Evolutionary conservation across 2,888 invertebrate species (phyloP), one percentile per base, ranked within the genome.

Genomic region (Anticlea derivata): DNA sequence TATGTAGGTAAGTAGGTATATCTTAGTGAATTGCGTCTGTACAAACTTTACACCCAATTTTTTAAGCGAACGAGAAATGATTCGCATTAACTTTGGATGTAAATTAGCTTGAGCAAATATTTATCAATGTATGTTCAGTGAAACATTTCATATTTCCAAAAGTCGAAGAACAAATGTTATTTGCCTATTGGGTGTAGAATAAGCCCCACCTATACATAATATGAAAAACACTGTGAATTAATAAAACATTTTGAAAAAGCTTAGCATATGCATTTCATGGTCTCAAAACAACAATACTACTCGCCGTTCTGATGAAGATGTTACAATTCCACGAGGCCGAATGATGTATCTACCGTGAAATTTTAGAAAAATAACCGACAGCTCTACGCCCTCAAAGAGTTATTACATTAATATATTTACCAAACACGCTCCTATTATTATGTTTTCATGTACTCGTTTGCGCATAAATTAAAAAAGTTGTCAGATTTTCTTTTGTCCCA

Each of bases 341-440:
- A 79, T 87, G 86, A 88, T 82, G 80, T 75, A 86, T 82, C 67
- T 75, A 85, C 85, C 90, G 87, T 90, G 89, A 90, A 89, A 90
- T 90, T 87, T 86, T 79, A 70, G 75, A 85, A 87, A 82, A 86
- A 86, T 81, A 82, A 75, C 72, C 71, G 72, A 69, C 78, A 70
- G 70, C 73, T 77, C 69, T 78, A 73, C 81, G 78, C 83, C 87
- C 87, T 76, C 65, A 66, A 71, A 81, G 85, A 86, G 78, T 86
- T 87, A 88, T 87, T 83, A 83, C 81, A 83, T 85, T 88, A 86
- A 84, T 87, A 82, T 89, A 88, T 90, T 89, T 89, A 89, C 89
- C 78, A 87, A 85, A 89, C 88, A 86, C 83, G 83, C 80, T 86
- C 75, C 86, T 83, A 87, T 90, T 89, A 89, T 89, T 87, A 89